phyloP scores from a whole-genome alignment of 2,113 vertebrate genomes.

The Charadrius vociferus region DNA sequence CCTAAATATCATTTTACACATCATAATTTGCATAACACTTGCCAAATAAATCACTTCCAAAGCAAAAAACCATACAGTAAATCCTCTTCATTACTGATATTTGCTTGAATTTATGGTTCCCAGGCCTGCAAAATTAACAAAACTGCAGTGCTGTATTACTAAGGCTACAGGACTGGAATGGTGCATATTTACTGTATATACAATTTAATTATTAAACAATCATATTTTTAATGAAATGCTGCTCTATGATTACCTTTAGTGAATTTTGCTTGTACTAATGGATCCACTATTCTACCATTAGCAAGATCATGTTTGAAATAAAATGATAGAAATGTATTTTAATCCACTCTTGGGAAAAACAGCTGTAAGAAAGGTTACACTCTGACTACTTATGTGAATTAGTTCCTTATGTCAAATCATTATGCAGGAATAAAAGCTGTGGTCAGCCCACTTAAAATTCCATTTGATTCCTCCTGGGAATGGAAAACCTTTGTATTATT shows the following conservation, averaged over 20 bases:
- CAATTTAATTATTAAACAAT: constrained; percentile 62
- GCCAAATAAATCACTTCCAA: background rate
- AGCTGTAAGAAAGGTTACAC: background rate
- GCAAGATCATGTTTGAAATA: constrained; percentile 33
- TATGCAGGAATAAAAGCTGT: constrained; percentile 55
- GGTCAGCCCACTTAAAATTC: constrained; percentile 59
- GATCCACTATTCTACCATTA: constrained; percentile 42
- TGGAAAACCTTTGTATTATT: background rate
- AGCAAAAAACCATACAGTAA: background rate
- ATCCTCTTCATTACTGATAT: background rate
- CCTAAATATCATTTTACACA: background rate
- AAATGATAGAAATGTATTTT: constrained; percentile 52
- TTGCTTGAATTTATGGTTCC: background rate
- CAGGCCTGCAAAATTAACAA: constrained; percentile 23
- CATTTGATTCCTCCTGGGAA: constrained; percentile 52
- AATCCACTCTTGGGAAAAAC: constrained; percentile 46
- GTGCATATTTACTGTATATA: constrained; percentile 7
- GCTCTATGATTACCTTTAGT: constrained; percentile 6
- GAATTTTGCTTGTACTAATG: constrained; percentile 54
- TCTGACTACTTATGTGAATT: constrained; percentile 28
- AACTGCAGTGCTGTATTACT: background rate
- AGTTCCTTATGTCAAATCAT: constrained; percentile 53
- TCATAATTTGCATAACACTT: background rate
- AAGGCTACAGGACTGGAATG: background rate
- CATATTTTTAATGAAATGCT: constrained; percentile 51